Conservation (phyloP, 2,888 invertebrate genomes). For the Halocaridina rubra region DNA sequence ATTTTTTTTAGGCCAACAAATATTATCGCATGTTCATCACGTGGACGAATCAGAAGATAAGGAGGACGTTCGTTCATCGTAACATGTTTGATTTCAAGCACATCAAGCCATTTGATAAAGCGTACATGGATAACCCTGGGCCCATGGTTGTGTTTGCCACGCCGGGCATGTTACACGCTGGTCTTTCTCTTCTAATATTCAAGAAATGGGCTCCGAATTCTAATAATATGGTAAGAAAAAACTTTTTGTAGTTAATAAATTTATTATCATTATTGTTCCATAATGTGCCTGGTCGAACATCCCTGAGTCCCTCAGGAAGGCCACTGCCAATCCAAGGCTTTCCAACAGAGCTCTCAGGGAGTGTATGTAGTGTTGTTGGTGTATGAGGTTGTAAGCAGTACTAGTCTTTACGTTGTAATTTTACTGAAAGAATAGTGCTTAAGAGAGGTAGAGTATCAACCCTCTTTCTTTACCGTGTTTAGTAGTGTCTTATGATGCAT, state of each 20-base stretch:
- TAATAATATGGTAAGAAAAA: constrained; percentile 84
- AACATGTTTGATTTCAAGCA: constrained; percentile 99
- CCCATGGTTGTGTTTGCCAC: constrained; percentile 99
- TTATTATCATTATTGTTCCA: background rate
- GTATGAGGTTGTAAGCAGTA: no score
- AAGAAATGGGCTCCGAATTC: constrained; percentile 99
- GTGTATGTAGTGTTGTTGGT: no score
- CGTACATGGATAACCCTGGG: constrained; percentile 94
- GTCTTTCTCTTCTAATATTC: constrained; percentile 92
- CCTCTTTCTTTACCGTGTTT: no score
- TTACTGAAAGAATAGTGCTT: no score
- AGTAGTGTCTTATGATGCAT: no score
- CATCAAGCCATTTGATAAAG: constrained; percentile 95
- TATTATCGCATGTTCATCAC: constrained; percentile 99
- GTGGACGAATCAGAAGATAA: constrained; percentile 99
- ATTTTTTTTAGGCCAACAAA: constrained; percentile 83
- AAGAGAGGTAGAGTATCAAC: no score
- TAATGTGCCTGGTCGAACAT: no score
- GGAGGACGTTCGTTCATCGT: constrained; percentile 97
- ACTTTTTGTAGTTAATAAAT: background rate
- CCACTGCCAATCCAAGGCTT: no score
- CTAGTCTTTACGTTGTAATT: no score
- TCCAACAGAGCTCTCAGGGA: no score
- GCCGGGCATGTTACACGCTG: constrained; percentile 99
- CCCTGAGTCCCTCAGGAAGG: no score